These are phyloP conservation scores for Podiceps cristatus DNA, from an alignment of 2,113 vertebrate genomes.

Conservation along the genomic window DNA sequence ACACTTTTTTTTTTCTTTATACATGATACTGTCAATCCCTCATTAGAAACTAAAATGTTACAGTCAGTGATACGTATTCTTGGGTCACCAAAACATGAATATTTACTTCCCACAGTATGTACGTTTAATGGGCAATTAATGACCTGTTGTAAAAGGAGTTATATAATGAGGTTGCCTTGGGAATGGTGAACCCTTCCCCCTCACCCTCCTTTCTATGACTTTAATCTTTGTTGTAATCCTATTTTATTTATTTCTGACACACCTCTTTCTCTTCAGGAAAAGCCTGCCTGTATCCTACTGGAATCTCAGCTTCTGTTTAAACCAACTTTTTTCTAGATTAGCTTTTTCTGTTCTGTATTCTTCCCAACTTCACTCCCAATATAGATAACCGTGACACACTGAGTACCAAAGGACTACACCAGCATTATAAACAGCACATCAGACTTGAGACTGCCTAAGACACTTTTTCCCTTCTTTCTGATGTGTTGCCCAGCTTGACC, in stretches of 20 bases:
- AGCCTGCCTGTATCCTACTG: neutral
- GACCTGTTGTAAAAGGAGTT: conserved; percentile 1
- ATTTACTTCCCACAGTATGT: neutral
- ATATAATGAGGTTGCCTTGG: neutral
- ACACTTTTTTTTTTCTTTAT: neutral
- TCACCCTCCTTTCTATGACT: neutral
- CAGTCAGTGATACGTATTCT: neutral
- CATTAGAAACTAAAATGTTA: neutral
- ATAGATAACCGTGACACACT: neutral
- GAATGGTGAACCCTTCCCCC: neutral
- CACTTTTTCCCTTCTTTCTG: neutral
- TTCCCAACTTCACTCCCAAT: neutral
- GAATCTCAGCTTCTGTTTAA: neutral
- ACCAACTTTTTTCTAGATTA: neutral
- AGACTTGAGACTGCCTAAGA: neutral
- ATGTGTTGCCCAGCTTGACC: neutral
- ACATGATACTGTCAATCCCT: neutral
- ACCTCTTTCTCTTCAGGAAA: neutral
- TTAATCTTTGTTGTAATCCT: neutral
- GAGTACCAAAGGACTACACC: neutral
- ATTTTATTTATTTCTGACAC: neutral
- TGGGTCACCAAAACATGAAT: neutral
- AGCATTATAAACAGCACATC: neutral
- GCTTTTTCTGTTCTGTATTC: neutral
- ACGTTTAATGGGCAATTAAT: neutral